A percentile compares a stretch with the other conserved stretches of the same genome.
These are phyloP conservation scores for Rotaria socialis DNA, from an alignment of 2,888 invertebrate species.

Conservation along the genomic window DNA sequence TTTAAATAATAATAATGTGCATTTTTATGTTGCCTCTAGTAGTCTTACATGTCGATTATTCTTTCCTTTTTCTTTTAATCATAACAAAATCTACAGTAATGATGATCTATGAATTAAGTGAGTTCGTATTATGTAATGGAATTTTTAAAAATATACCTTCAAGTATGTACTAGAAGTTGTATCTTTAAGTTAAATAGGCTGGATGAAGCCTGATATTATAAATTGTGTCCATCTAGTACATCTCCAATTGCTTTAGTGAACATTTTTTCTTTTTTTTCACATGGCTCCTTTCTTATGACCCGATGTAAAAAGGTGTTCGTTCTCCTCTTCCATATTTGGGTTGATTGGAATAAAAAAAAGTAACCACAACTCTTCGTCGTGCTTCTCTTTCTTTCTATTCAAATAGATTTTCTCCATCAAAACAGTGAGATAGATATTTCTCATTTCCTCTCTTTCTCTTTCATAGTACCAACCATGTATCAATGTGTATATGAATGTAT, in stretches of 20 bases:
- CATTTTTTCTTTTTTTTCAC: not conserved
- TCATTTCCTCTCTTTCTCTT: constrained; percentile 5
- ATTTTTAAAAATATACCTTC: not conserved
- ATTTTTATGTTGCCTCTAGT: not conserved
- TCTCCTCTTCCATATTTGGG: not conserved
- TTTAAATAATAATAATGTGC: not conserved
- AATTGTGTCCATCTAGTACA: not conserved
- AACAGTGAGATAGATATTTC: not conserved
- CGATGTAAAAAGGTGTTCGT: not conserved
- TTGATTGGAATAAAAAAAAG: constrained; percentile 7
- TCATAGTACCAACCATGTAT: not conserved
- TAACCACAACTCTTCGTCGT: not conserved
- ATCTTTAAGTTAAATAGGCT: not conserved
- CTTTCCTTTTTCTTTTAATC: not conserved
- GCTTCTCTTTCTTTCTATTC: not conserved
- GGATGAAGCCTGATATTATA: not conserved
- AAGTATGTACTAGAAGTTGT: not conserved
- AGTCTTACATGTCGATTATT: too few species aligned
- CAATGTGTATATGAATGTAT: not conserved
- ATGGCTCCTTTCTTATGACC: not conserved
- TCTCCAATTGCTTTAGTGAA: not conserved
- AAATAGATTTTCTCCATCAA: not conserved
- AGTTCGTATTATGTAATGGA: not conserved
- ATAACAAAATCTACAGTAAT: not conserved
- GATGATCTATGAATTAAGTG: not conserved